These are phyloP conservation scores for Archilochus colubris DNA, from an alignment of 2,113 vertebrate species.

Conservation along the genomic window DNA sequence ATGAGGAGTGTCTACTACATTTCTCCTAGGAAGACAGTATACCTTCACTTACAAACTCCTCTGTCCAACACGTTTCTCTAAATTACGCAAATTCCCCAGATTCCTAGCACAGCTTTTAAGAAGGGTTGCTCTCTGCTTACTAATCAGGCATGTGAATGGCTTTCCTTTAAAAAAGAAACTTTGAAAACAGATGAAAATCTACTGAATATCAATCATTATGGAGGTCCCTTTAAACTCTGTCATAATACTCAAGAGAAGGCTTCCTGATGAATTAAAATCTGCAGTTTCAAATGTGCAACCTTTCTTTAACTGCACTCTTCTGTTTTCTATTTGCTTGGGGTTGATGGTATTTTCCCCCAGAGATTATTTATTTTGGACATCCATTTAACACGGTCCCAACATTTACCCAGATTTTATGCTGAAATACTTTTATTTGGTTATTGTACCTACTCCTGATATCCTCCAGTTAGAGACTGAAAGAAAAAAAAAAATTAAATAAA, in stretches of 20 bases:
- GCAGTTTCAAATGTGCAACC: constrained; percentile 46
- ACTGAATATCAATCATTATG: constrained; percentile 70
- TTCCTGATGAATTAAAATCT: constrained; percentile 63
- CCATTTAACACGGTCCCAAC: not conserved
- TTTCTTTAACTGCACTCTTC: constrained; percentile 24
- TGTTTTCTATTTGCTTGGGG: constrained; percentile 15
- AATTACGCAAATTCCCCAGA: constrained; percentile 65
- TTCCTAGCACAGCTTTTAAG: constrained; percentile 63
- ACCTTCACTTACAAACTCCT: constrained; percentile 21
- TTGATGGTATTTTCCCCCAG: not conserved
- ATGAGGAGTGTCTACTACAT: not conserved
- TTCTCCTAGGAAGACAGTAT: constrained; percentile 26
- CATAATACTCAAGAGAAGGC: constrained; percentile 57
- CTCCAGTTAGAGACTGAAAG: not conserved
- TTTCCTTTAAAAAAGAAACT: constrained; percentile 67
- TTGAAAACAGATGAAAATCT: constrained; percentile 72
- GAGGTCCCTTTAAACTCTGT: constrained; percentile 68
- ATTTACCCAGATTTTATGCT: not conserved
- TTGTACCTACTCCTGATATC: not conserved
- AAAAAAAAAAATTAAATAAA: not conserved
- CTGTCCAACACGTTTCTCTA: constrained; percentile 61
- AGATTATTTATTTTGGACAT: constrained; percentile 30
- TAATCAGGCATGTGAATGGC: constrained; percentile 69
- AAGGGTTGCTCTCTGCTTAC: constrained; percentile 45
- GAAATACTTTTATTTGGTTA: not conserved